A percentile compares a stretch with the other conserved stretches of the same genome.
Evolutionary conservation across 2,113 vertebrate genomes (phyloP).

Genomic region (Oreochromis tanganicae): DNA sequence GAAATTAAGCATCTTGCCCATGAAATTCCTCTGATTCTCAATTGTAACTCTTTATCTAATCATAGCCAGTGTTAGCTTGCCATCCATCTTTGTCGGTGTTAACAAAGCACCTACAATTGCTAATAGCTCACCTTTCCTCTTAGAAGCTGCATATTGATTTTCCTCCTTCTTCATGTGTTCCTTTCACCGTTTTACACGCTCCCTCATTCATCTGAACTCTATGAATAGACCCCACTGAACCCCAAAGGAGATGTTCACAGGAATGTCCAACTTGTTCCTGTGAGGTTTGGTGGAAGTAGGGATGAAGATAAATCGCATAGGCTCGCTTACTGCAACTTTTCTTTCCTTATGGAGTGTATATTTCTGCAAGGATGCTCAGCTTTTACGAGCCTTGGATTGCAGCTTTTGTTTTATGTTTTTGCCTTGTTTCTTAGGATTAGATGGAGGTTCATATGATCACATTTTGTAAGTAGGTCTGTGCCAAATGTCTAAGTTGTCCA

Average conservation of each 20-base stretch:
- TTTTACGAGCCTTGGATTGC: background rate
- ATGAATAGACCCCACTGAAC: constrained; percentile 9
- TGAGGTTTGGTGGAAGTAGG: background rate
- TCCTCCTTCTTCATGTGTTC: background rate
- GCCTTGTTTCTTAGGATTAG: constrained; percentile 5
- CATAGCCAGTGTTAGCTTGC: background rate
- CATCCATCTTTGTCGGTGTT: constrained; percentile 22
- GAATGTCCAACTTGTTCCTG: constrained; percentile 9
- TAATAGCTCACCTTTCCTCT: background rate
- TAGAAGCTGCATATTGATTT: constrained; percentile 29
- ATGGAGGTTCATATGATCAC: background rate
- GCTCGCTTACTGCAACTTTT: background rate
- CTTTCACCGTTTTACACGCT: background rate
- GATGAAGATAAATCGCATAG: constrained; percentile 20
- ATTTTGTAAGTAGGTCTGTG: background rate
- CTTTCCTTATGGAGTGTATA: background rate
- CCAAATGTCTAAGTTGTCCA: background rate
- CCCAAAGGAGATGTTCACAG: constrained; percentile 5
- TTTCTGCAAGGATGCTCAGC: background rate
- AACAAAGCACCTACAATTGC: background rate
- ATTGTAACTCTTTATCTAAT: background rate
- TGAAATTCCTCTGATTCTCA: background rate
- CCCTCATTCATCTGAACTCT: constrained; percentile 5
- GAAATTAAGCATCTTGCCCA: background rate
- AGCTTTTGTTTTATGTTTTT: background rate